Evolutionary conservation across 2,113 vertebrate species (phyloP), one percentile per base, ranked within the genome.

Genomic region (Brevimyrus niger): DNA sequence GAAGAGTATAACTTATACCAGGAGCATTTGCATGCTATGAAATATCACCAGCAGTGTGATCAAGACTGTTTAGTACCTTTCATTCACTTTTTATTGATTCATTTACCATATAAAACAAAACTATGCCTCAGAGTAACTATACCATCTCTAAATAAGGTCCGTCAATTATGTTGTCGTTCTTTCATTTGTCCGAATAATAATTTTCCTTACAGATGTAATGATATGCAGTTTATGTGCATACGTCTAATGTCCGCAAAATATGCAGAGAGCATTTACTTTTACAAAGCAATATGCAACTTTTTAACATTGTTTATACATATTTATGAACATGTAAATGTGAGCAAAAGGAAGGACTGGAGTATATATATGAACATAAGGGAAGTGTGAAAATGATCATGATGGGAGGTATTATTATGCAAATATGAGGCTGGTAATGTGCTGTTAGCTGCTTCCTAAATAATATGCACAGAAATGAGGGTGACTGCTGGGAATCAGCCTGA

Each of bases 341-440:
- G 80, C 35, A 19, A 82, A 82, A 19, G 76, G 44, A 47, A n/a
- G 19, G 17, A 44, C 82, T 84, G 21, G 21, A 84, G 3, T 84
- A 84, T 47, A 83, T 15, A 23, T 3, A n/a, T 84, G 82, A 47
- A 84, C 23, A 13, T 46, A 47, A 83, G 80, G 21, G 31, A 35
- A 17, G 2, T 38, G 31, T 0, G 0, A 17, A 47, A 23, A 47
- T 21, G 9, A 84, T 47, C 82, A 46, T 13, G 19, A 42, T 23
- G 82, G 82, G 21, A 84, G 44, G 82, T n/a, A 84, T 84, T 84
- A 84, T 84, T 46, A 84, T 84, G 82, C 82, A 84, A 84, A 84
- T 84, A 84, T 44, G 8, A 84, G 10, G 82, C 9, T 84, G 44
- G 9, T 23, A 27, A 84, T 84, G 42, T 4, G 21, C 21, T 84